These are phyloP conservation scores for Orius laevigatus DNA, from an alignment of 1,140 invertebrate species.

Conservation along the genomic window DNA sequence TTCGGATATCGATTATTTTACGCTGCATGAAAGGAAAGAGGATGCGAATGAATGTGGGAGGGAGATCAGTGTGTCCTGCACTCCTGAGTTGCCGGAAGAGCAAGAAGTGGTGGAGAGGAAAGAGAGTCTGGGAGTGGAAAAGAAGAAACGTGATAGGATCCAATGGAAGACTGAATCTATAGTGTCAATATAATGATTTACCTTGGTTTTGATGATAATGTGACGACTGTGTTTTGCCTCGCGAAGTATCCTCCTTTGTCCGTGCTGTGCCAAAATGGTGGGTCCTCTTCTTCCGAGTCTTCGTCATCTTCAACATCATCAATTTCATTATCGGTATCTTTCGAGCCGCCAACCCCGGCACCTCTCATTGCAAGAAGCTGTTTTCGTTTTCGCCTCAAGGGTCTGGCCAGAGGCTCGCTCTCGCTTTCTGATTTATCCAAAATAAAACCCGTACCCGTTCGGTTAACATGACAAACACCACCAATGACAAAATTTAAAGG, in stretches of 20 bases:
- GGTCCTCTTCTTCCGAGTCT: slow-evolving; percentile 20
- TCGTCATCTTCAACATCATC: slow-evolving; percentile 16
- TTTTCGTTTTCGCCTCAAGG: slow-evolving; percentile 17
- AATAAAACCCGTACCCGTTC: slow-evolving; percentile 6
- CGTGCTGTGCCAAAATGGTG: slow-evolving; percentile 22
- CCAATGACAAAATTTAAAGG: slow-evolving; percentile 16
- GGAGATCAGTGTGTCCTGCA: too few species aligned
- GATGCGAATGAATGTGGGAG: too few species aligned
- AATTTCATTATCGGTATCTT: slow-evolving; percentile 12
- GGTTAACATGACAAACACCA: slow-evolving; percentile 11
- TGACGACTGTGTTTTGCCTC: slow-evolving; percentile 19
- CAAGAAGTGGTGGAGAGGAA: not conserved
- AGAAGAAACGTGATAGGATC: not conserved
- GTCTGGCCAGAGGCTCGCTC: slow-evolving; percentile 14
- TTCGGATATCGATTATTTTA: too few species aligned
- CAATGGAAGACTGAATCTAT: not conserved
- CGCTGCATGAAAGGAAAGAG: too few species aligned
- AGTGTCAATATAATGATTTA: not conserved
- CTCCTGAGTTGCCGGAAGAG: not conserved
- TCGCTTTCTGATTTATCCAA: slow-evolving; percentile 19
- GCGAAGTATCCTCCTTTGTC: slow-evolving; percentile 18
- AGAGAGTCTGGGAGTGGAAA: not conserved
- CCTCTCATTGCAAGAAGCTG: slow-evolving; percentile 18
- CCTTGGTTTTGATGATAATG: not conserved
- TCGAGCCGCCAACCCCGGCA: slow-evolving; percentile 11